Evolutionary conservation across 2,888 invertebrate species (phyloP), one percentile per base, ranked within the genome.

Genomic region (Eudemis profundana): DNA sequence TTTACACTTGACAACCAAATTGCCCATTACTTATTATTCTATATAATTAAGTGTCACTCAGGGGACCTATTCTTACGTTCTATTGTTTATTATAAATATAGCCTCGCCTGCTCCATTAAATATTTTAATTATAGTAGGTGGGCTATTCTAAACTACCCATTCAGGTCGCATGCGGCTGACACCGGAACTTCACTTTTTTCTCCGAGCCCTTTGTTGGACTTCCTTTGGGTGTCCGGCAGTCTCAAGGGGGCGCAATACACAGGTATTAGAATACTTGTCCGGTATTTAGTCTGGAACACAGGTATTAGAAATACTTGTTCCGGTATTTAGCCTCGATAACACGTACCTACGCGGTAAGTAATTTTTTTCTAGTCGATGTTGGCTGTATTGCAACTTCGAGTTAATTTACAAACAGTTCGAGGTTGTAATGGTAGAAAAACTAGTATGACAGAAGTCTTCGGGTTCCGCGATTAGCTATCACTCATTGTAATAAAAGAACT

Each of bases 101-200:
- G 33, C 21, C 19, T 38, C 8, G 10, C 42, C n/a, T 15, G 27
- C 27, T 56, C 44, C 44, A 19, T 44, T 44, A 56, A 42, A 17
- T 44, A 56, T 56, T 47, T 56, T 59, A 47, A 36, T 59, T 51
- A 51, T 33, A 4, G 36, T 47, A 47, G 40, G 46, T 36, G 23
- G 44, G 42, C 42, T 47, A 38, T 61, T 63, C 57, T 49, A 27
- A 46, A 50, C 59, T 46, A 61, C 21, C 59, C 59, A 60, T 65
- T 60, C 57, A 44, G 17, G 59, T 65, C 76, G 86, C 84, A 82
- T 88, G 87, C 78, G 72, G 71, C 80, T 86, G 86, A 88, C 87
- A 87, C 85, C 87, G 90, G 87, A 89, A 86, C 85, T 77, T 76
- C 74, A 82, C 80, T 85, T 89, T 70, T 88, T 86, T 85, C 84